Evolutionary conservation across 2,797 vertebrate genomes (phyloP), one percentile per base, ranked within the genome.

Genomic region (Bryconaethiops microstoma): DNA sequence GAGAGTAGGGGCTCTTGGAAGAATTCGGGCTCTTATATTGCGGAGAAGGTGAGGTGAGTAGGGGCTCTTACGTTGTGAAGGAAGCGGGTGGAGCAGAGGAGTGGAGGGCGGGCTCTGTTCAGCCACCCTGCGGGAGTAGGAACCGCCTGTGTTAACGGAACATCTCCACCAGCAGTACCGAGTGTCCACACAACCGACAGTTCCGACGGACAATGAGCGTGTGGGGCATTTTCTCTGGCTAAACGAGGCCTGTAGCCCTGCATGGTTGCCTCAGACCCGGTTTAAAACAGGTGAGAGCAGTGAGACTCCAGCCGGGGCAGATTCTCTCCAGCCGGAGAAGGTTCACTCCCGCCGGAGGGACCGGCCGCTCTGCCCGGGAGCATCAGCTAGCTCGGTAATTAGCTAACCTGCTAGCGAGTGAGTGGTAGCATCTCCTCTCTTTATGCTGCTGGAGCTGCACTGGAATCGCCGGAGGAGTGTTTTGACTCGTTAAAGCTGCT

Each of bases 31-130:
- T 29, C 29, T 29, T 29, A 29, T 29, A 29, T 29, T 29, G 29
- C 29, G 29, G 29, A 29, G 29, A 29, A 29, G 29, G 29, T 29
- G 29, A 29, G 29, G 29, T 29, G 29, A 29, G 29, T 12, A 17
- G 48, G 52, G 23, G 52, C 72, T 16, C 35, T 80, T 73, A 81
- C 64, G 73, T 62, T 42, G 64, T 48, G 69, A 48, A 74, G 78
- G 78, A 80, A 74, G 78, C 57, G 59, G 19, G n/a, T n/a, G n/a
- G n/a, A n/a, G n/a, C n/a, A n/a, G 48, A 72, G 69, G 54, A 77
- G 19, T 1, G 50, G 45, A 40, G 50, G 65, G 72, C 55, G 73
- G 54, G 70, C 19, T 19, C 9, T 60, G 7, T 10, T 39, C 71
- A 74, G 21, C 78, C 39, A 17, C 39, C 65, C 70, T 54, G 25